These are phyloP conservation scores for Pelodiscus sinensis DNA, from an alignment of 2,113 vertebrate species.

Conservation along the genomic window DNA sequence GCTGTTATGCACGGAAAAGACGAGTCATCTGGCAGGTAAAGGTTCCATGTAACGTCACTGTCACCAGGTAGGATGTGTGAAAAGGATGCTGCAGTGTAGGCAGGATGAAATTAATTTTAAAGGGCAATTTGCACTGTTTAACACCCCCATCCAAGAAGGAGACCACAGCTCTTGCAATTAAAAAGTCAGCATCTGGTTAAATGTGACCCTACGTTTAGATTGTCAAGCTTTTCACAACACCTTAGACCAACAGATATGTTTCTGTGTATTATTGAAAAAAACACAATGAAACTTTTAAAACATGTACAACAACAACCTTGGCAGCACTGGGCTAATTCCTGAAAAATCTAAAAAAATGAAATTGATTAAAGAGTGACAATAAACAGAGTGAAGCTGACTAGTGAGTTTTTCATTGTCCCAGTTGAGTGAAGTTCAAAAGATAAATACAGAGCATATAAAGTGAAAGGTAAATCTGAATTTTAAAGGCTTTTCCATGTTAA, in stretches of 20 bases:
- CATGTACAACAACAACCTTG: not conserved
- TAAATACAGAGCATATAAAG: not conserved
- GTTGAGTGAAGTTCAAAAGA: not conserved
- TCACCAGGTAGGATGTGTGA: slow-evolving; percentile 61
- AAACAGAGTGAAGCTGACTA: too few relatives aligned
- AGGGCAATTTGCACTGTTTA: slow-evolving; percentile 5
- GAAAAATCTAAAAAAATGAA: not conserved
- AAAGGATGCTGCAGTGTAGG: slow-evolving; percentile 27
- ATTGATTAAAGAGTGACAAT: not conserved
- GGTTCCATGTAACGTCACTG: slow-evolving; percentile 64
- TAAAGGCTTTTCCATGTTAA: not conserved
- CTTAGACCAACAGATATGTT: slow-evolving; percentile 4
- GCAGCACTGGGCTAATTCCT: not conserved
- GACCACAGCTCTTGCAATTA: not conserved
- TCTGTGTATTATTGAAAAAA: not conserved
- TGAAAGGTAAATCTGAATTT: not conserved
- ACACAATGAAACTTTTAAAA: not conserved
- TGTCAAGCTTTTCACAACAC: not conserved
- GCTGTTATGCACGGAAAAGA: slow-evolving; percentile 73
- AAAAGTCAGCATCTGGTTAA: fast-evolving
- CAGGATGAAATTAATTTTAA: slow-evolving; percentile 41
- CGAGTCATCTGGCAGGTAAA: slow-evolving; percentile 67
- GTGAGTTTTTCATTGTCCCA: not conserved
- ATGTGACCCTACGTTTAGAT: not conserved
- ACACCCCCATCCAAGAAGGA: not conserved